Conservation (phyloP, 2,888 invertebrate species). For the Phyllotreta striolata region DNA sequence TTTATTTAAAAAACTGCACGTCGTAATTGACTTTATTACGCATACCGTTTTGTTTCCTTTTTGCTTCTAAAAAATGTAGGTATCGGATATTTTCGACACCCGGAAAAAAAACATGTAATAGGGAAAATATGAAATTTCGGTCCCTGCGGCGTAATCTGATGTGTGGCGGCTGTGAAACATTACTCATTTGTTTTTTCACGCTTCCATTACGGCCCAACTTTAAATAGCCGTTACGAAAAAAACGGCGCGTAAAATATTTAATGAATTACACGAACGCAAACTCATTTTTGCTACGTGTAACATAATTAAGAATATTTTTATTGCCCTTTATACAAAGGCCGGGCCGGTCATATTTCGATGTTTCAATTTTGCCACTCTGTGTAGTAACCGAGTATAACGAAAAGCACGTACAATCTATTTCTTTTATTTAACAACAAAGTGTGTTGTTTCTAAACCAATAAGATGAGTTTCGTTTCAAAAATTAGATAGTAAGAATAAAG, state of each 20-base stretch:
- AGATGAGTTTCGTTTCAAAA: too few relatives aligned
- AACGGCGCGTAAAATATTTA: constrained; percentile 13
- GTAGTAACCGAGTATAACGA: too few relatives aligned
- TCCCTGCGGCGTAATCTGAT: constrained; percentile 20
- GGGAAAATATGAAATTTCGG: constrained; percentile 21
- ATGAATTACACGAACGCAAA: constrained; percentile 3
- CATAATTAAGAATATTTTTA: background rate
- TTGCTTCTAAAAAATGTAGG: background rate
- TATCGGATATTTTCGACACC: constrained; percentile 5
- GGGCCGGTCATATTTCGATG: too few relatives aligned
- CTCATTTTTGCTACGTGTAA: constrained; percentile 1
- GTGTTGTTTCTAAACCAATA: too few relatives aligned
- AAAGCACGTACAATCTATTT: too few relatives aligned
- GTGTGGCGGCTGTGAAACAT: constrained; percentile 20
- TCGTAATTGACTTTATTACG: constrained; percentile 19
- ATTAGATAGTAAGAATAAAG: too few relatives aligned
- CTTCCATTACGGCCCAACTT: constrained; percentile 13
- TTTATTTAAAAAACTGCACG: constrained; percentile 13
- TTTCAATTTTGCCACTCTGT: too few relatives aligned
- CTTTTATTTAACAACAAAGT: too few relatives aligned
- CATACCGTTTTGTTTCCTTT: constrained; percentile 2
- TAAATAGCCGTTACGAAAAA: constrained; percentile 12
- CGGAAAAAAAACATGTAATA: constrained; percentile 4
- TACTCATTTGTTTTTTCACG: constrained; percentile 20
- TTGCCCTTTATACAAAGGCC: too few relatives aligned